These are phyloP conservation scores for Etia nguti DNA, from an alignment of 2,113 vertebrate genomes.

Conservation along the genomic window DNA sequence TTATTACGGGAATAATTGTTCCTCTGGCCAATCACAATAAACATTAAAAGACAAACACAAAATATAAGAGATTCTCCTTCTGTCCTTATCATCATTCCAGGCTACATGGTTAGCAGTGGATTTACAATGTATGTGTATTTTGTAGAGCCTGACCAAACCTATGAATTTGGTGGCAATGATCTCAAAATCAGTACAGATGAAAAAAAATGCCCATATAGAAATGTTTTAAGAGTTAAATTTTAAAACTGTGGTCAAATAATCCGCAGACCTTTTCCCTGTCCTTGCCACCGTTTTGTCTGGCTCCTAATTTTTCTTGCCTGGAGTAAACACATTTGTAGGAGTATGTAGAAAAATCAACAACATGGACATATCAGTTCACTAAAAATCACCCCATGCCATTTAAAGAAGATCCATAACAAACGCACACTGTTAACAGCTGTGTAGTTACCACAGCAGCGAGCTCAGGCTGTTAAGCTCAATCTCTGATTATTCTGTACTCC, in stretches of 20 bases:
- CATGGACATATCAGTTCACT: background rate
- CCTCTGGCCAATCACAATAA: background rate
- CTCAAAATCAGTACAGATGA: background rate
- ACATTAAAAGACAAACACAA: background rate
- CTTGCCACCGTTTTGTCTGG: background rate
- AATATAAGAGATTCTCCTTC: background rate
- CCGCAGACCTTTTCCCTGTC: background rate
- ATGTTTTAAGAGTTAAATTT: background rate
- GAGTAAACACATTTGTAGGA: background rate
- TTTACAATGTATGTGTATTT: background rate
- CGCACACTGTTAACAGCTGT: background rate
- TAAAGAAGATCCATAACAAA: background rate
- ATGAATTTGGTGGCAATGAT: background rate
- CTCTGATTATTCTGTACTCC: background rate
- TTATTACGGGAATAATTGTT: background rate
- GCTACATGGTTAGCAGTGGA: background rate
- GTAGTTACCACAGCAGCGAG: background rate
- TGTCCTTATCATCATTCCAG: background rate
- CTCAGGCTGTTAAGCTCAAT: background rate
- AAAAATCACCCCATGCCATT: background rate
- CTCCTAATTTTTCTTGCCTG: background rate
- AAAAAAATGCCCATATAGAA: background rate
- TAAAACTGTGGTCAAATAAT: background rate
- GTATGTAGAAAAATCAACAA: background rate
- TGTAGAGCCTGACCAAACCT: background rate